phyloP scores from a whole-genome alignment of 1,140 invertebrate genomes.

The Lepidostoma basale region DNA sequence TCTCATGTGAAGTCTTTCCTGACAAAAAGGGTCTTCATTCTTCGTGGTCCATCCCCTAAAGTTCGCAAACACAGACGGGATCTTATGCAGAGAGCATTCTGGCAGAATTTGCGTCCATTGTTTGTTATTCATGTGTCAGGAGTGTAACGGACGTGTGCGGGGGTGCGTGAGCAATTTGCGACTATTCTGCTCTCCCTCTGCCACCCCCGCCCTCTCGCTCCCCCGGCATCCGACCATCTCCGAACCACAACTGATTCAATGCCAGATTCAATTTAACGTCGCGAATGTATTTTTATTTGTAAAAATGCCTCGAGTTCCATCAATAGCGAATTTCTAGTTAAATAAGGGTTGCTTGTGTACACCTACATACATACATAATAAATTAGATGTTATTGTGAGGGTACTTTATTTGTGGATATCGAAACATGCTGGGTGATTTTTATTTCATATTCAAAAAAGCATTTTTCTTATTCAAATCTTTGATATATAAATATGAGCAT shows the following conservation, averaged over 20 bases:
- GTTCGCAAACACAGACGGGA: background rate
- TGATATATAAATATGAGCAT: too few species aligned
- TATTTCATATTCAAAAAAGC: too few species aligned
- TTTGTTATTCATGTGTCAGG: slow-evolving; percentile 47
- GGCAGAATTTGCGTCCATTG: slow-evolving; percentile 45
- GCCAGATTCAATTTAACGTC: slow-evolving; percentile 8
- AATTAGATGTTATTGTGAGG: too few species aligned
- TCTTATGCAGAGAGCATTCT: slow-evolving; percentile 27
- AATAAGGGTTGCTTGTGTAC: too few species aligned
- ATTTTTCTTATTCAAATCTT: too few species aligned
- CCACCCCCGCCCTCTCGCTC: background rate
- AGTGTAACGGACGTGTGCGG: slow-evolving; percentile 45
- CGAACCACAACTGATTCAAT: slow-evolving; percentile 15
- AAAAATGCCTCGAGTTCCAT: background rate
- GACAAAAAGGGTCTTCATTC: too few species aligned
- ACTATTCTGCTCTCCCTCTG: slow-evolving; percentile 14
- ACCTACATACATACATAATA: too few species aligned
- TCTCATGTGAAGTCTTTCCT: too few species aligned
- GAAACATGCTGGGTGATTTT: too few species aligned
- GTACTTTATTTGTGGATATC: too few species aligned
- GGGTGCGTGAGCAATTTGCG: slow-evolving; percentile 45
- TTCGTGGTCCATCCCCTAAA: too few species aligned
- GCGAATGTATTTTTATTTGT: slow-evolving; percentile 12
- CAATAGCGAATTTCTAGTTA: too few species aligned
- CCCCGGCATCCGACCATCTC: background rate